Conservation (phyloP, 2,797 vertebrate genomes). For the Dendrocincla tyrannina region DNA sequence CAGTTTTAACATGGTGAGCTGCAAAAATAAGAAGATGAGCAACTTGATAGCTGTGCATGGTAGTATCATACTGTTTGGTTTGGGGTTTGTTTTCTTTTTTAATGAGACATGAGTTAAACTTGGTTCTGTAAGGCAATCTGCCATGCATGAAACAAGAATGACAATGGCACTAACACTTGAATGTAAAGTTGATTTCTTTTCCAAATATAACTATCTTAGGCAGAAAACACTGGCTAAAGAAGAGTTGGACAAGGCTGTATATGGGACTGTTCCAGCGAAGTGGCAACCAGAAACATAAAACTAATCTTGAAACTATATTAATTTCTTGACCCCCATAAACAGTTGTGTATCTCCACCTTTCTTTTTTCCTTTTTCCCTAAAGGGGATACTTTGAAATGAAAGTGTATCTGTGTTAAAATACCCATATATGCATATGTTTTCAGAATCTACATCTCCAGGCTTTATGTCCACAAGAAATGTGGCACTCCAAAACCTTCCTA, state of each 20-base stretch:
- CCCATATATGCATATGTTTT: background rate
- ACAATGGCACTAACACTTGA: background rate
- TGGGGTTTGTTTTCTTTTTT: background rate
- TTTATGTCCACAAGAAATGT: background rate
- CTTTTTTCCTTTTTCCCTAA: background rate
- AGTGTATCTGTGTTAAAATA: background rate
- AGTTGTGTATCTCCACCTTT: background rate
- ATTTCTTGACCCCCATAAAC: background rate
- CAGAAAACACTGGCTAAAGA: slow-evolving; percentile 40
- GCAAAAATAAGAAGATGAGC: slow-evolving; percentile 65
- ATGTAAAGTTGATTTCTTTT: slow-evolving; percentile 45
- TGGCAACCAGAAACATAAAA: background rate
- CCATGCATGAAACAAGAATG: slow-evolving; percentile 27
- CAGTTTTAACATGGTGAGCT: slow-evolving; percentile 89
- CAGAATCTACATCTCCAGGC: background rate
- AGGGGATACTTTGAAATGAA: background rate
- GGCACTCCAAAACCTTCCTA: background rate
- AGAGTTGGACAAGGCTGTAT: background rate
- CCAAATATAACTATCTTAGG: slow-evolving; percentile 25
- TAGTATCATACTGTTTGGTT: background rate
- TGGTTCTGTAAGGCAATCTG: background rate
- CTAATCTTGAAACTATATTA: background rate
- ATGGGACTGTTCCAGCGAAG: background rate
- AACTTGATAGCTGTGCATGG: background rate
- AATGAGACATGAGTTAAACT: slow-evolving; percentile 46